Conservation (phyloP, 2,113 vertebrate genomes). For the Butorides virescens region DNA sequence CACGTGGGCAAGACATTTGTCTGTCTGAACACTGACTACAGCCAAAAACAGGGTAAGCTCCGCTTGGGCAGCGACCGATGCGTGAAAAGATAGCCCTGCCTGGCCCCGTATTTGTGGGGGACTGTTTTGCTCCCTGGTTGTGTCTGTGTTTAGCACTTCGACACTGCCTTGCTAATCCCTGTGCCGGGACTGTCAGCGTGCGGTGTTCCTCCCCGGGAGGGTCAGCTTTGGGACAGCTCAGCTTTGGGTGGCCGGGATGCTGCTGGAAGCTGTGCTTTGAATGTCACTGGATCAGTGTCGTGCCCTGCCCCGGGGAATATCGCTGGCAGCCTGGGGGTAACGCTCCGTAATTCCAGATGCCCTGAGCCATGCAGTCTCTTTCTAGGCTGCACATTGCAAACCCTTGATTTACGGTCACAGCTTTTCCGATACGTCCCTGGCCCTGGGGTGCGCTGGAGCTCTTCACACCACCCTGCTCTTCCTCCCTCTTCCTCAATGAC, state of each 20-base stretch:
- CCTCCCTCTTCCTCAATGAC: neutral
- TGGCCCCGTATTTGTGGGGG: neutral
- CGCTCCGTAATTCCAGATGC: neutral
- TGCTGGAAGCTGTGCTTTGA: slow-evolving; percentile 5
- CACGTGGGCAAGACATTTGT: neutral
- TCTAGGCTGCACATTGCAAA: neutral
- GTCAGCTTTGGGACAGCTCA: neutral
- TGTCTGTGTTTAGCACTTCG: slow-evolving; percentile 14
- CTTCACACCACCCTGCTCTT: neutral
- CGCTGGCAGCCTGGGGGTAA: neutral
- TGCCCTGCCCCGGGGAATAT: neutral
- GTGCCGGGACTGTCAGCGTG: neutral
- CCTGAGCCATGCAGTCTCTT: neutral
- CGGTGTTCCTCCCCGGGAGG: neutral
- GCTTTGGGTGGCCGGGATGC: neutral
- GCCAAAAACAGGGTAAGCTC: neutral
- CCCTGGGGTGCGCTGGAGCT: neutral
- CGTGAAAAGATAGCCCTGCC: neutral
- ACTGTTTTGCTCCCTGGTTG: neutral
- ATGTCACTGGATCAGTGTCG: neutral
- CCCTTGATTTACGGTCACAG: neutral
- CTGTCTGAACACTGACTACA: neutral
- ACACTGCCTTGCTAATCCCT: neutral
- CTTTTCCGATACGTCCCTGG: fast-evolving
- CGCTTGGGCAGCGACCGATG: fast-evolving